phyloP scores from a whole-genome alignment of 2,888 invertebrate species.

The Hedychridium roseum region DNA sequence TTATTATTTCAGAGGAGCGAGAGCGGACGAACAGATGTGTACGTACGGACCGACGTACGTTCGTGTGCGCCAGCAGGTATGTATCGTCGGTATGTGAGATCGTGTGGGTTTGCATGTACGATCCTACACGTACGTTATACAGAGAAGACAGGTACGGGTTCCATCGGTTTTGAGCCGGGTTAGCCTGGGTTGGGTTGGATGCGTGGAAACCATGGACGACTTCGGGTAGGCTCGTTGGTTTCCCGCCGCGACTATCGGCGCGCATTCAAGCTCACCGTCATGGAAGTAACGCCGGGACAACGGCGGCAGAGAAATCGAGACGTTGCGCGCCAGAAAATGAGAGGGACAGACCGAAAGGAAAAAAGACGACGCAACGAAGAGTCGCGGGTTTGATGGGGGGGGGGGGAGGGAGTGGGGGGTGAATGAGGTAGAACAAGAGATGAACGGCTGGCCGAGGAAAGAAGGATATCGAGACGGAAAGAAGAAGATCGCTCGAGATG shows the following conservation, averaged over 20 bases:
- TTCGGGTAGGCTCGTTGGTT: constrained; percentile 63
- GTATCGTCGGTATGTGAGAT: constrained; percentile 17
- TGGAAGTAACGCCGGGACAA: constrained; percentile 64
- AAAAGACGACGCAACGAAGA: constrained; percentile 11
- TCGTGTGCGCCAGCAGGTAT: constrained; percentile 12
- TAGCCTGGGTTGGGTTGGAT: constrained; percentile 50
- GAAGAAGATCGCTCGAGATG: constrained; percentile 44
- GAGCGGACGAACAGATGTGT: constrained; percentile 32
- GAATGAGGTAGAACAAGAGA: constrained; percentile 11
- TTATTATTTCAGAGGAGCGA: constrained; percentile 56
- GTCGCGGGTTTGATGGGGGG: constrained; percentile 33
- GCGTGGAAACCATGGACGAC: constrained; percentile 59
- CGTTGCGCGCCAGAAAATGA: background rate
- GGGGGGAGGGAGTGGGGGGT: constrained; percentile 16
- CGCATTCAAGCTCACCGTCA: constrained; percentile 63
- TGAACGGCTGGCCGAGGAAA: too few relatives aligned
- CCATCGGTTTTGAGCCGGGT: constrained; percentile 30
- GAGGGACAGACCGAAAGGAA: constrained; percentile 9
- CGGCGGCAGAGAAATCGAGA: constrained; percentile 38
- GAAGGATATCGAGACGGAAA: background rate
- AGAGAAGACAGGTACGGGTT: constrained; percentile 28
- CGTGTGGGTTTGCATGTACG: constrained; percentile 3
- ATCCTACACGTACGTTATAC: constrained; percentile 11
- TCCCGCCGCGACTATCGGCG: constrained; percentile 62
- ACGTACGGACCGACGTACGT: constrained; percentile 27